Conservation (phyloP, 2,113 vertebrate genomes). For the Bostrychus sinensis region DNA sequence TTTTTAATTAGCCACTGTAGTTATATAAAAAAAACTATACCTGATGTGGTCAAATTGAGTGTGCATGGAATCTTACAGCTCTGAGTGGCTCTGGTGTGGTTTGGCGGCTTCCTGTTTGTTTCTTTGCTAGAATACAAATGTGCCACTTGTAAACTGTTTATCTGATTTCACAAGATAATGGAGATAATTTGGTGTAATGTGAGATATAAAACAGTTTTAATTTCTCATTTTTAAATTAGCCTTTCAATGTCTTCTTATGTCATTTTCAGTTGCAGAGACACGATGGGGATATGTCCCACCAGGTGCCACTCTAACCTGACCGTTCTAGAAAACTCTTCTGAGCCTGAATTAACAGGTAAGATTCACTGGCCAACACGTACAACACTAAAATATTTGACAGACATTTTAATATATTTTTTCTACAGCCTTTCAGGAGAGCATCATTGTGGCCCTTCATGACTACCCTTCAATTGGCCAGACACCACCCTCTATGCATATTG, state of each 20-base stretch:
- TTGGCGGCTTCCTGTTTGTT: conserved; percentile 43
- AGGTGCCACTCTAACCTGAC: conserved; percentile 30
- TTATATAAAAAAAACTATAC: neutral
- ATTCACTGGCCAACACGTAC: neutral
- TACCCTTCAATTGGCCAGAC: conserved; percentile 68
- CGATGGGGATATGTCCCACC: conserved; percentile 70
- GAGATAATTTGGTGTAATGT: neutral
- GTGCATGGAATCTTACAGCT: conserved; percentile 54
- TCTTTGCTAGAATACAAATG: conserved; percentile 9
- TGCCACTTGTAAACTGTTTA: neutral
- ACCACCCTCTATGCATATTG: conserved; percentile 72
- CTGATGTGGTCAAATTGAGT: neutral
- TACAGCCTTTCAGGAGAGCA: conserved; percentile 59
- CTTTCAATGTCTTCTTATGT: neutral
- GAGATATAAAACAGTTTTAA: too few species aligned
- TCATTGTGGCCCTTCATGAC: conserved; percentile 80
- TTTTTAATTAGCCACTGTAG: too few species aligned
- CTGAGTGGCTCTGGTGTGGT: conserved; percentile 47
- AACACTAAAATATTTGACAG: neutral
- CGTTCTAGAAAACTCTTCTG: conserved; percentile 38
- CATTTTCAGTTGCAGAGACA: conserved; percentile 20
- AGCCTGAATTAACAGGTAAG: conserved; percentile 39
- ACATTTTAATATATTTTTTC: neutral
- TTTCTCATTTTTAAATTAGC: neutral
- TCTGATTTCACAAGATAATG: neutral